Evolutionary conservation across 2,888 invertebrate species (phyloP).

Genomic region (Platerodrilus igneus): DNA sequence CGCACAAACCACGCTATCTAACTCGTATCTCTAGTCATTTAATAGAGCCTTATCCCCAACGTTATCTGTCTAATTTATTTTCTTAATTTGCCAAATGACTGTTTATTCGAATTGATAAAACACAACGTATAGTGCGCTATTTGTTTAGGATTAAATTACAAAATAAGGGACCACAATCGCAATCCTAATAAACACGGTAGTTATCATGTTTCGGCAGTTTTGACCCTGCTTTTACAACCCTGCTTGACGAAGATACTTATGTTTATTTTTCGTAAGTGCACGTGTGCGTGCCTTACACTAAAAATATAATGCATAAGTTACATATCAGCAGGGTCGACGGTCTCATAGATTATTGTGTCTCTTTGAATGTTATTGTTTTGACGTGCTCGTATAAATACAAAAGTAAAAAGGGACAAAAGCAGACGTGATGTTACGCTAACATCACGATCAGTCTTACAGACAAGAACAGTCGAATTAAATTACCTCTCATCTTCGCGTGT

Average conservation of each 20-base stretch:
- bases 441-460: too few relatives aligned
- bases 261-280: conserved; percentile 12
- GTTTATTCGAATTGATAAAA: too few relatives aligned
- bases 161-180: too few relatives aligned
- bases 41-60: conserved; percentile 14
- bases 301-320: too few relatives aligned
- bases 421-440: conserved; percentile 20
- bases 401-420: conserved; percentile 1
- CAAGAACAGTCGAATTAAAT: too few relatives aligned
- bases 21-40: conserved; percentile 18
- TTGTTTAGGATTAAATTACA: conserved; percentile 38
- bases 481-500: too few relatives aligned
- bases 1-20: conserved; percentile 18
- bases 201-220: conserved; percentile 41
- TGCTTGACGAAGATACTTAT: conserved; percentile 10
- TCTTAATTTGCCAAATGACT: too few relatives aligned
- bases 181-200: conserved; percentile 36
- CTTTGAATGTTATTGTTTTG: too few relatives aligned
- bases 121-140: conserved; percentile 28
- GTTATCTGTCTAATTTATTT: conserved; percentile 22
- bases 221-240: conserved; percentile 27
- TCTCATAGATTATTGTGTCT: too few relatives aligned
- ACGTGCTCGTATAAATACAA: background rate
- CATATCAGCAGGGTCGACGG: too few relatives aligned
- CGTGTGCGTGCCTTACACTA: conserved; percentile 1